A percentile compares a stretch with the other conserved stretches of the same genome.
Conservation (phyloP, 2,888 invertebrate species). For the Drosophila sordidula region DNA sequence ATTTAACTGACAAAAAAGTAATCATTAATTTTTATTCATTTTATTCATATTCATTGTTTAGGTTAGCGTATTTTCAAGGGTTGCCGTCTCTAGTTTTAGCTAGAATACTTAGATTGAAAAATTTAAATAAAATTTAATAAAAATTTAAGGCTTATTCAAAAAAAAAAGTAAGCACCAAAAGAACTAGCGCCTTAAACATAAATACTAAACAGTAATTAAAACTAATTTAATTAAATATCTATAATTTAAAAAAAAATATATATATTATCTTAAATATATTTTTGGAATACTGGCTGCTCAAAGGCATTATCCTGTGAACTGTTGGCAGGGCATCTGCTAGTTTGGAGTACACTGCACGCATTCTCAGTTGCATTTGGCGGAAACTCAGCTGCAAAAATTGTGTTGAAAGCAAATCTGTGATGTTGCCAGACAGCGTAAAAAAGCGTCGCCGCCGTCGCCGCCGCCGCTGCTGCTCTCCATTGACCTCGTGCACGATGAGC, state of each 20-base stretch:
- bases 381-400: constrained; percentile 20
- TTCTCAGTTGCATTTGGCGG: constrained; percentile 25
- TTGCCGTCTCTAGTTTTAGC: neutral
- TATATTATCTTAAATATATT: too few species aligned
- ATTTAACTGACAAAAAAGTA: neutral
- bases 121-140: neutral
- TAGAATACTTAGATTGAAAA: neutral
- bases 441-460: constrained; percentile 8
- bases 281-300: neutral
- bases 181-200: neutral
- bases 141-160: neutral
- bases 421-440: constrained; percentile 34
- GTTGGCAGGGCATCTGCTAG: constrained; percentile 18
- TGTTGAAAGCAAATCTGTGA: constrained; percentile 47
- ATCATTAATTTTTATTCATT: constrained; percentile 28
- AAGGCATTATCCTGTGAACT: constrained; percentile 1
- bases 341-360: neutral
- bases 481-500: constrained; percentile 68
- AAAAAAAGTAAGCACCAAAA: neutral
- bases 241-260: too few species aligned
- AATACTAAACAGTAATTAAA: too few species aligned
- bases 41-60: constrained; percentile 12
- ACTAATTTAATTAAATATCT: too few species aligned
- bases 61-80: neutral
- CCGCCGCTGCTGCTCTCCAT: constrained; percentile 49